Evolutionary conservation across 2,888 invertebrate genomes (phyloP), one percentile per base, ranked within the genome.

Genomic region (Eupeodes luniger): DNA sequence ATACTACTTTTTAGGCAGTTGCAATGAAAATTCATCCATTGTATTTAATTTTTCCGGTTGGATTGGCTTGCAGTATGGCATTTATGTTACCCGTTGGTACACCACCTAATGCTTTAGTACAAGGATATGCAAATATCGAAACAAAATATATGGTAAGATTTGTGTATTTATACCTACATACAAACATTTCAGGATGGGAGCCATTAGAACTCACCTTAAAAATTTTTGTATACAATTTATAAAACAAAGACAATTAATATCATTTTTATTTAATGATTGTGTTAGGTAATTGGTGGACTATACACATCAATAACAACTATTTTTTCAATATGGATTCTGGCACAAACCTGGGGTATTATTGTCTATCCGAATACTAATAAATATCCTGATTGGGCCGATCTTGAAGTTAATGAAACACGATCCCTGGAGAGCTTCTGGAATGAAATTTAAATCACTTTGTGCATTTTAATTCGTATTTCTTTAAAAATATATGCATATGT

Each of bases 21-120:
- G 95, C 95, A 0, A 94, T 97, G 67, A 93, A 95, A 90, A 94
- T 97, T 74, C 97, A 98, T 94, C 98, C 98, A 0, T 94, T 98
- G 74, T 97, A 96, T 93, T 94, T 98, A 92, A 97, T 98, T 96
- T 94, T 98, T 90, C 98, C 98, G 0, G 96, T 97, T 0, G 95
- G 97, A 0, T 94, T 98, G n/a, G 96, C 97, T 4, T 97, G 97
- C 91, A 98, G 97, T 61, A 97, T 97, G 94, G 97, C 97, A 4
- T 97, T 98, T 94, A 97, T 97, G 94, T 95, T 98, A 93, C 98
- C 98, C 0, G 98, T 98, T 12, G 98, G 98, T n/a, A 98, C 98
- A 0, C 98, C 98, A 3, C 97, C 98, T n/a, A 98, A 98, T 93
- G 98, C 98, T 2, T 98, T 98, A 88, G 97, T 97, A 0, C 96